Conservation (phyloP, 2,113 vertebrate species). For the Propithecus coquereli region DNA sequence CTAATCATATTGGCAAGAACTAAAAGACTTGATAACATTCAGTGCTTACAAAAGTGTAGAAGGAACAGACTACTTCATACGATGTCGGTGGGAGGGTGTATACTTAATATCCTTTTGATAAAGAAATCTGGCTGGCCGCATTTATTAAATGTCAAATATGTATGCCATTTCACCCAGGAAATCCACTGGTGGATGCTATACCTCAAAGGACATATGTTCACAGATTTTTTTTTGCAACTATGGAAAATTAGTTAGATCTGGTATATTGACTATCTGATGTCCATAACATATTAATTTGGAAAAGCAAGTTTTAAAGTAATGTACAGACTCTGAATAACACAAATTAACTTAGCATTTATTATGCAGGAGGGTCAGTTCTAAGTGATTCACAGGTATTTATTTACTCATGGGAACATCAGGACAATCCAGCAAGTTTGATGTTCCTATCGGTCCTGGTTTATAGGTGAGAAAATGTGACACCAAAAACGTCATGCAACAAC, state of each 20-base stretch:
- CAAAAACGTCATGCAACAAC: not conserved
- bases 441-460: not conserved
- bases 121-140: not conserved
- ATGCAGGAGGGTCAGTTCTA: not conserved
- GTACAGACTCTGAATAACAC: not conserved
- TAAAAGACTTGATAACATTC: not conserved
- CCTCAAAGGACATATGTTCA: not conserved
- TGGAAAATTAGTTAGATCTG: not conserved
- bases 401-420: not conserved
- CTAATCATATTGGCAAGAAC: not conserved
- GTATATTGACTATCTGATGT: not conserved
- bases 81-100: not conserved
- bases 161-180: not conserved
- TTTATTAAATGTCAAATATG: not conserved
- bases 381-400: not conserved
- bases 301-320: not conserved
- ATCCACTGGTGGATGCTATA: not conserved
- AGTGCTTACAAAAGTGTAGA: not conserved
- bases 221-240: not conserved
- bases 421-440: not conserved
- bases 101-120: not conserved
- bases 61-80: not conserved
- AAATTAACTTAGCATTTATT: not conserved
- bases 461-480: no score
- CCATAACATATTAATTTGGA: not conserved